Percentiles rank a stretch among this genome's conserved stretches.
Evolutionary conservation across 2,888 invertebrate genomes (phyloP).

Genomic region (Tricholauxania praeusta): DNA sequence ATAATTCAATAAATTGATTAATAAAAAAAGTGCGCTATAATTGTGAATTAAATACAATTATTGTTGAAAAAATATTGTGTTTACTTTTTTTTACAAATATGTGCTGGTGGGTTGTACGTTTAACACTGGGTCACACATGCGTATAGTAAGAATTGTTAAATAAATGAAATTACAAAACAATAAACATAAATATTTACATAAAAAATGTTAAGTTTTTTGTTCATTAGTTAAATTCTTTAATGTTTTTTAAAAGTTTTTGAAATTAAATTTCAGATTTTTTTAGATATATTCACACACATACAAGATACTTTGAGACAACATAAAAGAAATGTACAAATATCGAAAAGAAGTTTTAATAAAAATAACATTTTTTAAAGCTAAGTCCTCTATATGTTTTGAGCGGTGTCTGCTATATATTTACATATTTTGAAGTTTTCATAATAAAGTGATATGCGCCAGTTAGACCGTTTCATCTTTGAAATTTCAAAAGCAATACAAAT

Average conservation of each 20-base stretch:
- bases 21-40: no score
- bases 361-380: neutral
- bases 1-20: neutral
- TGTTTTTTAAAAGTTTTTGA: conserved; percentile 49
- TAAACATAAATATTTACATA: conserved; percentile 48
- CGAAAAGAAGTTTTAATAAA: conserved; percentile 4
- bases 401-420: no score
- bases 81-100: neutral
- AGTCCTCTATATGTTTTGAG: neutral
- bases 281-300: conserved; percentile 66
- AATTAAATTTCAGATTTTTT: conserved; percentile 46
- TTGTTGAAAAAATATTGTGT: neutral
- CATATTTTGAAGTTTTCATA: no score
- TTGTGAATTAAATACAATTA: no score
- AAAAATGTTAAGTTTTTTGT: conserved; percentile 38
- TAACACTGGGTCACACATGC: neutral
- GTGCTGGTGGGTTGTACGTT: neutral
- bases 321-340: conserved; percentile 42
- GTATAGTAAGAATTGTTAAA: neutral
- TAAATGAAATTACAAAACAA: neutral
- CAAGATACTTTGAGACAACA: conserved; percentile 69
- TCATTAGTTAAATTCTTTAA: conserved; percentile 45
- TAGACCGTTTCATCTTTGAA: no score
- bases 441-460: no score
- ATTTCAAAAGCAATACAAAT: no score